These are phyloP conservation scores for Taphrorychus bicolor DNA, from an alignment of 2,888 invertebrate species.

Conservation along the genomic window DNA sequence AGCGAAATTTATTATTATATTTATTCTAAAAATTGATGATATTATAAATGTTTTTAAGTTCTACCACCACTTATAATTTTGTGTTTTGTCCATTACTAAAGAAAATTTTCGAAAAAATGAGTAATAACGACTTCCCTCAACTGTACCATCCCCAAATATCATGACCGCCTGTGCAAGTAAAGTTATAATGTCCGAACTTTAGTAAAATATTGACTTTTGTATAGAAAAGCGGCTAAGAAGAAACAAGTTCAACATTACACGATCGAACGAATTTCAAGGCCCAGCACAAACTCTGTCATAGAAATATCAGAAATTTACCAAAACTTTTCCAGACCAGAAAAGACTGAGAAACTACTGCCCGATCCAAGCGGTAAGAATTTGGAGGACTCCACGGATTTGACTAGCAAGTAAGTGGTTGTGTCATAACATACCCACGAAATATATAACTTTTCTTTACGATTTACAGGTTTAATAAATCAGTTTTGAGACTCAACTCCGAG, in stretches of 20 bases:
- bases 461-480: slow-evolving; percentile 21
- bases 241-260: slow-evolving; percentile 13
- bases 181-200: too few relatives aligned
- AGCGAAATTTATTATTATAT: too few relatives aligned
- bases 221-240: not conserved
- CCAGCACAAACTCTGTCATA: not conserved
- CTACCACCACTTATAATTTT: too few relatives aligned
- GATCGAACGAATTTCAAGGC: slow-evolving; percentile 8
- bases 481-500: slow-evolving; percentile 19
- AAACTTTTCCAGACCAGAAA: not conserved
- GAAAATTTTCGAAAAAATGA: too few relatives aligned
- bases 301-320: slow-evolving; percentile 1
- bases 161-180: too few relatives aligned
- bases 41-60: too few relatives aligned
- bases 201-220: not conserved
- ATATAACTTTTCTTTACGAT: not conserved
- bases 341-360: too few relatives aligned
- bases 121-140: too few relatives aligned
- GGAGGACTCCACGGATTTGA: slow-evolving; percentile 18
- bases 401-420: slow-evolving; percentile 5
- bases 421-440: too few relatives aligned
- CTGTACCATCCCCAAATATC: too few relatives aligned
- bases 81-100: too few relatives aligned
- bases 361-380: not conserved
- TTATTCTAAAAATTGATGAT: too few relatives aligned